A percentile compares a stretch with the other conserved stretches of the same genome.
phyloP scores from a whole-genome alignment of 2,113 vertebrate species.

The Lophura nycthemera region DNA sequence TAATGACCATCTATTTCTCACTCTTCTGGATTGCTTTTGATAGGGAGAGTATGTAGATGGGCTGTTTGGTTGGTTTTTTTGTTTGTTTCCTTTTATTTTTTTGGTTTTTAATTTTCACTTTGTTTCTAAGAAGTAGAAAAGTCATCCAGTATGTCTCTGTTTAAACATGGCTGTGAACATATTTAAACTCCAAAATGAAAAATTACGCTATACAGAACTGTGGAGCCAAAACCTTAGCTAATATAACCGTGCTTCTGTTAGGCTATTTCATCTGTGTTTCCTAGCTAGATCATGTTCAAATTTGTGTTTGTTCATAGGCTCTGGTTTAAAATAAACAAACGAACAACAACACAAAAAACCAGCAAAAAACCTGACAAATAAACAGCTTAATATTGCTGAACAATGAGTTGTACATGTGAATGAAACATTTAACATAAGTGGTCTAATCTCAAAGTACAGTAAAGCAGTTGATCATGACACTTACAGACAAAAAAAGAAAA shows the following conservation, averaged over 20 bases:
- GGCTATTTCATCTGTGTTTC: not conserved
- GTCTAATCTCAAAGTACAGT: not conserved
- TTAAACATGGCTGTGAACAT: not conserved
- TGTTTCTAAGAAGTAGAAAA: not conserved
- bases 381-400: not conserved
- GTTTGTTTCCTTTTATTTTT: not conserved
- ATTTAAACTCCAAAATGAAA: not conserved
- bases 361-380: no score
- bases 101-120: not conserved
- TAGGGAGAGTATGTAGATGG: no score
- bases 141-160: not conserved
- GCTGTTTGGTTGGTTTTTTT: no score
- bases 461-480: not conserved
- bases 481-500: not conserved
- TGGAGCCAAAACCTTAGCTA: not conserved
- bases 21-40: not conserved
- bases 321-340: no score
- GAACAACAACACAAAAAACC: no score
- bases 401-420: not conserved
- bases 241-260: not conserved
- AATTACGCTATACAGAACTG: not conserved
- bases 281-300: not conserved
- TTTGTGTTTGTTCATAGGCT: not conserved
- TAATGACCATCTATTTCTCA: not conserved
- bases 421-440: not conserved